These are phyloP conservation scores for Agrotis segetum DNA, from an alignment of 2,888 invertebrate species.

Conservation along the genomic window DNA sequence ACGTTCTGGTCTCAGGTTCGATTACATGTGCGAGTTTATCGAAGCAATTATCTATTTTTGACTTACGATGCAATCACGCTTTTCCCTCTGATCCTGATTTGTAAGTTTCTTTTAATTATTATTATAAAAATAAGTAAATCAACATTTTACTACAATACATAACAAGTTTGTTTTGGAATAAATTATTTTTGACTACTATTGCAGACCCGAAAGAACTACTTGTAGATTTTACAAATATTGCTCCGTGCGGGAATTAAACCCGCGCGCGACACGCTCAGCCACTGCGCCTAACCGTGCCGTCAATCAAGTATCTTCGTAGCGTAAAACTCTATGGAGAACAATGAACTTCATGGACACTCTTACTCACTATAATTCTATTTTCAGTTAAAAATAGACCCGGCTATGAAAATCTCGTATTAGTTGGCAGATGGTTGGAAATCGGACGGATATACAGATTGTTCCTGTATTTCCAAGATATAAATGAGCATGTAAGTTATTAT, in stretches of 20 bases:
- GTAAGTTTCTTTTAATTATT: conserved; percentile 72
- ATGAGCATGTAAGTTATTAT: conserved; percentile 77
- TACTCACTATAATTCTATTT: conserved; percentile 36
- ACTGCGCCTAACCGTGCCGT: too few relatives aligned
- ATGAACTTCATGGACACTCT: too few relatives aligned
- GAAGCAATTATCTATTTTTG: conserved; percentile 71
- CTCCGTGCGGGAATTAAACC: too few relatives aligned
- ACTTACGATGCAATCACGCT: conserved; percentile 76
- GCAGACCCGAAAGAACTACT: too few relatives aligned
- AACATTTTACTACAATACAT: too few relatives aligned
- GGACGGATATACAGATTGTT: conserved; percentile 81
- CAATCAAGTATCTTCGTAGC: too few relatives aligned
- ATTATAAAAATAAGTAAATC: background rate
- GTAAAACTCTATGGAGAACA: too few relatives aligned
- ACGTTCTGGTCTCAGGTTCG: conserved; percentile 80
- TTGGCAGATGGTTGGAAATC: conserved; percentile 79
- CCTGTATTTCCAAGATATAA: conserved; percentile 73
- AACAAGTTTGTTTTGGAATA: too few relatives aligned
- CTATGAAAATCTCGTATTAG: conserved; percentile 53
- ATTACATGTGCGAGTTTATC: conserved; percentile 76
- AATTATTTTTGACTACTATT: too few relatives aligned
- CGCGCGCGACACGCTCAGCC: too few relatives aligned
- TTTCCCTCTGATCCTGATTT: conserved; percentile 71
- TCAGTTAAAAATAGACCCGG: conserved; percentile 67
- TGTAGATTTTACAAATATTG: too few relatives aligned